phyloP scores from a whole-genome alignment of 2,797 vertebrate genomes.

The Sus cebifrons region DNA sequence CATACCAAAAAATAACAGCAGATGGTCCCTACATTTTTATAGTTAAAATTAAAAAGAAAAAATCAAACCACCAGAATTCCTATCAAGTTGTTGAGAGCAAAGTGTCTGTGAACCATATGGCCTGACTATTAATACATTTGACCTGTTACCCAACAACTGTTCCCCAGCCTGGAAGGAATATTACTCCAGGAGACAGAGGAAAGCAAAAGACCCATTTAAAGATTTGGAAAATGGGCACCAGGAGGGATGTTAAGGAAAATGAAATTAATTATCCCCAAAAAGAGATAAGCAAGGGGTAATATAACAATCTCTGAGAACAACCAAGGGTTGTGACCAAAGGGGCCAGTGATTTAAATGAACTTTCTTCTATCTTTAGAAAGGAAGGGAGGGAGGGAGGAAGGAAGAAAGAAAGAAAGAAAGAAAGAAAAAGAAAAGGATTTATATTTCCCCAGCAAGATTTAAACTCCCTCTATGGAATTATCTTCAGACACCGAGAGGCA shows the following conservation, averaged over 20 bases:
- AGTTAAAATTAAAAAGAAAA: constrained; percentile 71
- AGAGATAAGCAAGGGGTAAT: constrained; percentile 51
- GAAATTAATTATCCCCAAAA: constrained; percentile 66
- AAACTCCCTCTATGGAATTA: constrained; percentile 23
- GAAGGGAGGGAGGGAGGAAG: neutral
- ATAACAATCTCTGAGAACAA: constrained; percentile 55
- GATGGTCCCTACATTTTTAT: constrained; percentile 76
- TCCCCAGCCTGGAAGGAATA: constrained; percentile 40
- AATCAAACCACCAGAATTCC: constrained; percentile 70
- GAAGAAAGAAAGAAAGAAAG: neutral
- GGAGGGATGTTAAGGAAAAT: neutral
- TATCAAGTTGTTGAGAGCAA: constrained; percentile 74
- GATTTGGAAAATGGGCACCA: neutral
- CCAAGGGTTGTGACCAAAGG: neutral
- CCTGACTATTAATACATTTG: constrained; percentile 78
- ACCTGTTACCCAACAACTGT: constrained; percentile 69
- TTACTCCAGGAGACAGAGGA: constrained; percentile 1
- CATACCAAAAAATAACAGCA: constrained; percentile 75
- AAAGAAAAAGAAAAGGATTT: neutral
- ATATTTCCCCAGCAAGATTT: neutral
- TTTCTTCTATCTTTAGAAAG: constrained; percentile 10
- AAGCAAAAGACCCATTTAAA: constrained; percentile 16
- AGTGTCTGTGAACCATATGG: constrained; percentile 79
- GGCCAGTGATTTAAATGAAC: constrained; percentile 16
- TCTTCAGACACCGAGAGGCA: constrained; percentile 28